Percentiles rank a stretch among this genome's conserved stretches.
phyloP scores from a whole-genome alignment of 2,113 vertebrate genomes.

The Clarias gariepinus region DNA sequence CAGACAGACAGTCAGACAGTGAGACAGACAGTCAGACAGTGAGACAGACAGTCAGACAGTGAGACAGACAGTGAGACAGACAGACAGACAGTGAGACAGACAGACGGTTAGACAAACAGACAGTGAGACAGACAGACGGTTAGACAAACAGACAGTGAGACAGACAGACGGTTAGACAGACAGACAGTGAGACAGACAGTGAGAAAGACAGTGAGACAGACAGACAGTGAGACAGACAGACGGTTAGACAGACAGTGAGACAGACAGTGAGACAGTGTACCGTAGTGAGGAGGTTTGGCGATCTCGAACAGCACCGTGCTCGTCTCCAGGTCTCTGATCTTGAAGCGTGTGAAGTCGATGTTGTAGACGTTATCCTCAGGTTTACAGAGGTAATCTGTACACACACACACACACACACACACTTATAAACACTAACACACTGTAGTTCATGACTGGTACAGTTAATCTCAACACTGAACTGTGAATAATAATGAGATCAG shows the following conservation, averaged over 20 bases:
- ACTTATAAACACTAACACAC: constrained; percentile 22
- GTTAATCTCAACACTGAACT: no score
- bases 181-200: not conserved
- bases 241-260: not conserved
- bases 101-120: no score
- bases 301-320: constrained; percentile 97
- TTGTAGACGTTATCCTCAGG: constrained; percentile 94
- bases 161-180: no score
- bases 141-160: not conserved
- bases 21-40: no score
- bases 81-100: no score
- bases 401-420: not conserved
- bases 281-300: constrained; percentile 88
- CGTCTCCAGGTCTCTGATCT: constrained; percentile 94
- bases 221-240: not conserved
- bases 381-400: constrained; percentile 91
- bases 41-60: not conserved
- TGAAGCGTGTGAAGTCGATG: constrained; percentile 97
- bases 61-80: no score
- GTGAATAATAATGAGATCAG: no score
- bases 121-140: no score
- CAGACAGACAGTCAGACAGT: no score
- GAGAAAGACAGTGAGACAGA: not conserved
- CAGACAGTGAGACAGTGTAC: constrained; percentile 57
- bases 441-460: no score